Evolutionary conservation across 2,113 vertebrate species (phyloP).

Genomic region (Aplodontia rufa): DNA sequence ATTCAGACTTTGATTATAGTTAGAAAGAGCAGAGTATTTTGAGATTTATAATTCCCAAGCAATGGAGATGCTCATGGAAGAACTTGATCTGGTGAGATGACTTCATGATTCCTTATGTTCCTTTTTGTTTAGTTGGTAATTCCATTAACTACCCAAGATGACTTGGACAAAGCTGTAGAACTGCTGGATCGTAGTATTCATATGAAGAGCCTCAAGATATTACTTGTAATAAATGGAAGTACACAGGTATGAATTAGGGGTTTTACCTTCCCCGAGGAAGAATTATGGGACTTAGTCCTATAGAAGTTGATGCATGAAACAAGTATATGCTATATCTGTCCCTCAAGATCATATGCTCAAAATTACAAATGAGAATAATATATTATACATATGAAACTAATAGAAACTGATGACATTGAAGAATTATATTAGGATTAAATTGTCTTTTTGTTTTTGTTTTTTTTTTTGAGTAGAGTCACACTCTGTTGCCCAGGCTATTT

Average conservation of each 20-base stretch:
- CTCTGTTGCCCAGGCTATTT: background rate
- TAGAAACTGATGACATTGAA: slow-evolving; percentile 40
- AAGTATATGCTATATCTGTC: background rate
- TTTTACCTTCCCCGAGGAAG: background rate
- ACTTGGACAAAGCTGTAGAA: slow-evolving; percentile 97
- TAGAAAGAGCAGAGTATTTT: slow-evolving; percentile 34
- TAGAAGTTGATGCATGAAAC: slow-evolving; percentile 33
- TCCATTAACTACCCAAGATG: slow-evolving; percentile 96
- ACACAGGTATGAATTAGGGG: slow-evolving; percentile 87
- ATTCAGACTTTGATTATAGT: slow-evolving; percentile 13
- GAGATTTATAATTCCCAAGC: slow-evolving; percentile 7
- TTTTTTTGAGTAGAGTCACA: background rate
- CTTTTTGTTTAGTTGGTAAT: slow-evolving; percentile 91
- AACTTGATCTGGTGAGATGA: background rate
- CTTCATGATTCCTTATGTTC: slow-evolving; percentile 12
- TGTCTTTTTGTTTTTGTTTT: background rate
- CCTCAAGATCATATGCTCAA: background rate
- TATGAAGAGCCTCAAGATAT: slow-evolving; percentile 98
- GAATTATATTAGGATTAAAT: slow-evolving; percentile 38
- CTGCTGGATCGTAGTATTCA: slow-evolving; percentile 97
- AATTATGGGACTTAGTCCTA: background rate
- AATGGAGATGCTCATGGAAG: background rate
- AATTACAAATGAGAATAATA: slow-evolving; percentile 35
- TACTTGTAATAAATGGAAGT: slow-evolving; percentile 92
- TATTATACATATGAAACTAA: slow-evolving; percentile 35